Percentiles rank a stretch among this genome's conserved stretches.
These are phyloP conservation scores for Uria aalge DNA, from an alignment of 2,113 vertebrate species.

Conservation along the genomic window DNA sequence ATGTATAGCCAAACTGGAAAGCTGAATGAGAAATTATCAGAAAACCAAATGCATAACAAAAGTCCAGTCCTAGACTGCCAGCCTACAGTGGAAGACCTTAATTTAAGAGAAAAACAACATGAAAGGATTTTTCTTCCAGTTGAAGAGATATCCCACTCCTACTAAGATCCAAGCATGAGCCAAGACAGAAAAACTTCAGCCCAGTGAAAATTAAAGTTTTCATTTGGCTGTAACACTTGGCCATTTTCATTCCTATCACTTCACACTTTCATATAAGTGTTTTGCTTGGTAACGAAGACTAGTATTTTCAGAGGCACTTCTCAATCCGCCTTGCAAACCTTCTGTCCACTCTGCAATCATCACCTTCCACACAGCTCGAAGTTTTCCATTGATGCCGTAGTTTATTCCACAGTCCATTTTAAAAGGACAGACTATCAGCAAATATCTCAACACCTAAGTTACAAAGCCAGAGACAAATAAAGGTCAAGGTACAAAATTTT, in stretches of 20 bases:
- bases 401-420: not conserved
- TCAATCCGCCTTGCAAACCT: not conserved
- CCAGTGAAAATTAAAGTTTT: not conserved
- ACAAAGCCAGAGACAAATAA: not conserved
- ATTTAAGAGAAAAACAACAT: not conserved
- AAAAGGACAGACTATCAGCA: not conserved
- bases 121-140: not conserved
- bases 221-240: not conserved
- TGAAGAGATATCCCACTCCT: not conserved
- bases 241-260: conserved; percentile 24
- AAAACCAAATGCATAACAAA: not conserved
- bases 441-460: not conserved
- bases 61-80: not conserved
- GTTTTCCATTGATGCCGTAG: not conserved
- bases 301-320: conserved; percentile 30
- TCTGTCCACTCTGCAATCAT: not conserved
- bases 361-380: not conserved
- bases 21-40: not conserved
- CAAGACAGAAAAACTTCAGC: not conserved
- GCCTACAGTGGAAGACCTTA: not conserved
- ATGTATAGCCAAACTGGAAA: not conserved
- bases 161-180: not conserved
- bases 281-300: conserved; percentile 29
- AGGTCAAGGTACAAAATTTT: not conserved
- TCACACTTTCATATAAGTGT: not conserved